Conservation (phyloP, 2,113 vertebrate species). For the Hemibagrus wyckioides region DNA sequence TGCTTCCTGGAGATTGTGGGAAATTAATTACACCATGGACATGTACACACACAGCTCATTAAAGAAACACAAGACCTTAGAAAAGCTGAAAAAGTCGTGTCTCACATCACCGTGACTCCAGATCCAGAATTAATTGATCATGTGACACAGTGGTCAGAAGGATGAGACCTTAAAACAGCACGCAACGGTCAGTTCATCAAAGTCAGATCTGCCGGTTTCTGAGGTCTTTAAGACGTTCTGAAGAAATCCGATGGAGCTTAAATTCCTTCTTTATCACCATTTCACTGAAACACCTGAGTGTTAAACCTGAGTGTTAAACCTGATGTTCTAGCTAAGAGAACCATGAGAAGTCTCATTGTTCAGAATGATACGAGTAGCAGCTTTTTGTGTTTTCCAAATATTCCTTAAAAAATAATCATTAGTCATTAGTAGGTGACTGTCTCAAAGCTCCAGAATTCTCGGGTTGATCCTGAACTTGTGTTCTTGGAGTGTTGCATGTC, state of each 20-base stretch:
- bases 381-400: background rate
- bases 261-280: background rate
- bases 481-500: background rate
- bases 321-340: no score
- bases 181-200: background rate
- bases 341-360: background rate
- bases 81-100: background rate
- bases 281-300: background rate
- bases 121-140: background rate
- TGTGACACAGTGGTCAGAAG: background rate
- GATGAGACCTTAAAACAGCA: background rate
- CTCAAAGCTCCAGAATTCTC: background rate
- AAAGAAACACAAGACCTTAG: background rate
- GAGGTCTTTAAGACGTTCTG: background rate
- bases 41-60: background rate
- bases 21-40: background rate
- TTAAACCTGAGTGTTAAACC: background rate
- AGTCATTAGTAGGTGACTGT: background rate
- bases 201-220: background rate
- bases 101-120: background rate
- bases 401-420: background rate
- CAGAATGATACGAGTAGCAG: background rate
- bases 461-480: background rate
- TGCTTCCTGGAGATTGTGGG: background rate
- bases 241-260: background rate